These are phyloP conservation scores for Silurus asotus DNA, from an alignment of 2,113 vertebrate genomes.

Conservation along the genomic window DNA sequence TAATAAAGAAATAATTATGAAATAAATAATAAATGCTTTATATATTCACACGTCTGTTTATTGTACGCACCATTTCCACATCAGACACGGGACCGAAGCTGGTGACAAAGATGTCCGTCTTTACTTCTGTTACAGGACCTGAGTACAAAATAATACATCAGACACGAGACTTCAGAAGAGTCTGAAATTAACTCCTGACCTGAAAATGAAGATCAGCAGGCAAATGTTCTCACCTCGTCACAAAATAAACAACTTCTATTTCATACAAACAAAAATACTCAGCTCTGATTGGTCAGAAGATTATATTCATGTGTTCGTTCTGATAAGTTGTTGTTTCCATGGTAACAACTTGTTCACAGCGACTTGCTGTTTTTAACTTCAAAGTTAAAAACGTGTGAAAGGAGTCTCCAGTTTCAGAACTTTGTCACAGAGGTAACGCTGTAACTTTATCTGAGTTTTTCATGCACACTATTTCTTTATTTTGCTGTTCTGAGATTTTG, in stretches of 20 bases:
- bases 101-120: conserved; percentile 83
- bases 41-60: neutral
- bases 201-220: neutral
- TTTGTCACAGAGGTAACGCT: neutral
- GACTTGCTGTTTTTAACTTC: neutral
- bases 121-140: conserved; percentile 81
- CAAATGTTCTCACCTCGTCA: neutral
- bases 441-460: neutral
- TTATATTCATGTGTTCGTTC: neutral
- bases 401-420: neutral
- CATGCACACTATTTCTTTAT: neutral
- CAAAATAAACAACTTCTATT: neutral
- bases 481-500: no score
- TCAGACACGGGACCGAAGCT: conserved; percentile 83
- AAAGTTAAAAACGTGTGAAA: neutral
- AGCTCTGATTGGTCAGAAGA: neutral
- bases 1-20: neutral
- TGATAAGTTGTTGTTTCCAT: neutral
- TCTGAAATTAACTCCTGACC: neutral
- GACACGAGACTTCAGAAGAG: neutral
- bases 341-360: neutral
- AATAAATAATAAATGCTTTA: neutral
- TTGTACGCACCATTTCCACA: conserved; percentile 78
- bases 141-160: neutral
- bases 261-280: neutral